Evolutionary conservation across 2,113 vertebrate genomes (phyloP), one percentile per base, ranked within the genome.

Genomic region (Hiodon alosoides): DNA sequence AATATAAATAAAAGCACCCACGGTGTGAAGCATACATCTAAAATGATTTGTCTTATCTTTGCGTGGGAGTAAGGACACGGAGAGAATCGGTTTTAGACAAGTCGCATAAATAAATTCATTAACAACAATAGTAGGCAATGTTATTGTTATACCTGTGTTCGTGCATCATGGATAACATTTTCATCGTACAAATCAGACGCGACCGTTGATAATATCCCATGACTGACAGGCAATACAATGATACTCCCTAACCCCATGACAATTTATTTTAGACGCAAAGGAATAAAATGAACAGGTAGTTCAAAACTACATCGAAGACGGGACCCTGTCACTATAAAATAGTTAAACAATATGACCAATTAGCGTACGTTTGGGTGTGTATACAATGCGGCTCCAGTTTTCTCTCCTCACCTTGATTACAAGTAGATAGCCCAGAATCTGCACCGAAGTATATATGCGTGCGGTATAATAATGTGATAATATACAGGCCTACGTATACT

Each of bases 401-500:
- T 31, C 31, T 31, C 31, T 31, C 31, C 31, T 31, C 31, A 31
- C 31, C 31, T 31, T 31, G 31, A 31, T 31, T 31, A 31, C 31
- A 31, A 31, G 31, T 31, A 31, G 31, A 31, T 31, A 31, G 31
- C 31, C 51, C 58, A 16, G 54, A 66, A 74, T 67, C 62, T 74
- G 62, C 72, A 74, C 10, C 7, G 52, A 48, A 10, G 69, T 67
- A 52, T 10, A 5, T 75, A 67, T 51, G 71, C 70, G 61, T 62
- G 62, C n/a, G 70, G 31, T 31, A 31, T 31, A 31, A 31, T 31
- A 31, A 31, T 31, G 31, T 31, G 31, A 31, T 31, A 31, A 31
- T 31, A 80, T 76, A 76, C 67, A 80, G 86, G 83, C 83, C 86
- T 85, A 10, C 55, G 69, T 62, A 71, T 75, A 75, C 62, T 60